phyloP scores from a whole-genome alignment of 1,140 invertebrate genomes.

The Drosophila pruinosa region DNA sequence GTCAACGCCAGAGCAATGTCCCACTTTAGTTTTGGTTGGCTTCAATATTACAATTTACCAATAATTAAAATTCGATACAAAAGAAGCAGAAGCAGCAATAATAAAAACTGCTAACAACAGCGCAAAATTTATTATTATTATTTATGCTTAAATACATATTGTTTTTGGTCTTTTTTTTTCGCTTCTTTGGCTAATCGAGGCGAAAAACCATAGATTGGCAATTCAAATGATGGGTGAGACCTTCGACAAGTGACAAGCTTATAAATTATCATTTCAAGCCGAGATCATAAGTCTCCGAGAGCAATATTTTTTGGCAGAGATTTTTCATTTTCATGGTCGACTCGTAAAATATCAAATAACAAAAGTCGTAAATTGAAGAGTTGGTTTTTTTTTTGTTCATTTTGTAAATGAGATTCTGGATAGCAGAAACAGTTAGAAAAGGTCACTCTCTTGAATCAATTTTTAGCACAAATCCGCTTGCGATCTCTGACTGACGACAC shows the following conservation, averaged over 20 bases:
- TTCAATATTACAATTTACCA: slow-evolving; percentile 50
- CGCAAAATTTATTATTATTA: slow-evolving; percentile 33
- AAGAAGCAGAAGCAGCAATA: slow-evolving; percentile 8
- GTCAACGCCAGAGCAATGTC: slow-evolving; percentile 45
- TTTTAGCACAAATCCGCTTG: neutral
- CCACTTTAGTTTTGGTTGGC: slow-evolving; percentile 41
- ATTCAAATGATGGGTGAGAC: slow-evolving; percentile 61
- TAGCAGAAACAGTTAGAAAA: slow-evolving; percentile 1
- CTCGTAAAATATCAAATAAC: neutral
- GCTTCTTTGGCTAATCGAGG: slow-evolving; percentile 29
- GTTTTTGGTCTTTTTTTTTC: slow-evolving; percentile 10
- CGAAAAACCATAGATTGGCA: slow-evolving; percentile 57
- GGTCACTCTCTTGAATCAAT: neutral
- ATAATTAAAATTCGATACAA: slow-evolving; percentile 66
- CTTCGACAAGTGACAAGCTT: slow-evolving; percentile 54
- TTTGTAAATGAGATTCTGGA: neutral
- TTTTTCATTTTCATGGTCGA: neutral
- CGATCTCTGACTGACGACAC: slow-evolving; percentile 27
- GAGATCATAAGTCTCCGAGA: slow-evolving; percentile 11
- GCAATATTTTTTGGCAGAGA: neutral
- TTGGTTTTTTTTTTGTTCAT: neutral
- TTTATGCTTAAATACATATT: slow-evolving; percentile 39
- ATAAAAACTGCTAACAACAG: slow-evolving; percentile 57
- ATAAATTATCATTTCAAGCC: slow-evolving; percentile 38
- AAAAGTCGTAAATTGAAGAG: slow-evolving; percentile 1